Percentiles rank a stretch among this genome's conserved stretches.
These are phyloP conservation scores for Nebria ingens DNA, from an alignment of 1,140 invertebrate genomes.

Conservation along the genomic window DNA sequence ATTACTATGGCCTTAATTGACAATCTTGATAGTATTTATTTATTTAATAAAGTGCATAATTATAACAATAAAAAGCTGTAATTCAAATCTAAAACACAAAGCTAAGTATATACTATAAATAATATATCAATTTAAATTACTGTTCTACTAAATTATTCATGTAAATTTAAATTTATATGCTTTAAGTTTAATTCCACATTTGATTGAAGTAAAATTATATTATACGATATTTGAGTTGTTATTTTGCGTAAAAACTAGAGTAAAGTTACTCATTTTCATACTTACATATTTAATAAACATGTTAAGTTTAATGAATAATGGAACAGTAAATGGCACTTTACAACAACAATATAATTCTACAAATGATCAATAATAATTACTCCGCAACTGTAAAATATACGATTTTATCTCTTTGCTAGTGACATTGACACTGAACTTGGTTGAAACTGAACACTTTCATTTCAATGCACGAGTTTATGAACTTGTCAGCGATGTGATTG, in stretches of 20 bases:
- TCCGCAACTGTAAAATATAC: neutral
- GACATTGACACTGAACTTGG: slow-evolving; percentile 9
- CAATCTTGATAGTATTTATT: too few species aligned
- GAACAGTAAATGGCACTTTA: too few species aligned
- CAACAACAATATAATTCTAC: neutral
- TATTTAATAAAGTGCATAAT: too few species aligned
- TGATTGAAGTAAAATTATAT: too few species aligned
- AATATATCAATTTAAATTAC: neutral
- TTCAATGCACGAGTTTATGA: neutral
- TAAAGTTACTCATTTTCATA: too few species aligned
- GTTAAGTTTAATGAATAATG: too few species aligned
- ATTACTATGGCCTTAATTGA: too few species aligned
- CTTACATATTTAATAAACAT: neutral
- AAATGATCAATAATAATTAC: neutral
- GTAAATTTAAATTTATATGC: too few species aligned
- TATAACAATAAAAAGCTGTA: too few species aligned
- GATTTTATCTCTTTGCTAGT: neutral
- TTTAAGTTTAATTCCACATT: too few species aligned
- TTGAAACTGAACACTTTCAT: neutral
- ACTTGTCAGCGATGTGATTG: neutral
- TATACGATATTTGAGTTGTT: too few species aligned
- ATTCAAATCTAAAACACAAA: neutral
- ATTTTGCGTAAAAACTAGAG: neutral
- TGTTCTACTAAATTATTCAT: too few species aligned
- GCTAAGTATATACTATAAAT: neutral